phyloP scores from a whole-genome alignment of 2,113 vertebrate species.

The Plecotus auritus region DNA sequence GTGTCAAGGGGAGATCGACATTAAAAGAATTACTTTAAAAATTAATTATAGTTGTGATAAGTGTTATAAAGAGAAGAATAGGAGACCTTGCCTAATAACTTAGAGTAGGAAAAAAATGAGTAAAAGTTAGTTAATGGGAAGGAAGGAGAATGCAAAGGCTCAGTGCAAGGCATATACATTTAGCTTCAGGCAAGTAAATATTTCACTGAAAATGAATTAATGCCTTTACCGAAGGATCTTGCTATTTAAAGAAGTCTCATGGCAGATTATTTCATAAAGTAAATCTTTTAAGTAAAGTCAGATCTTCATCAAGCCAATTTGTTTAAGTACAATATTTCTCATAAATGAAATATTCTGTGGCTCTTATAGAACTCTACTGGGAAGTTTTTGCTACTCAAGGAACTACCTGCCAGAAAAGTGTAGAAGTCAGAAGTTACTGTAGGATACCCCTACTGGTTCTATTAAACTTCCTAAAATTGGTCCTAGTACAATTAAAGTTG shows the following conservation, averaged over 20 bases:
- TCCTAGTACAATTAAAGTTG: not conserved
- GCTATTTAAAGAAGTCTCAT: conserved; percentile 34
- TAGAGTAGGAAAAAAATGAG: not conserved
- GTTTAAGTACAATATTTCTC: conserved; percentile 22
- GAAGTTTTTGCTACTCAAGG: not conserved
- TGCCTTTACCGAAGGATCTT: not conserved
- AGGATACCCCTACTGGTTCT: not conserved
- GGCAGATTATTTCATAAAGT: conserved; percentile 34
- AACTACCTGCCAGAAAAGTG: not conserved
- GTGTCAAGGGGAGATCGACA: not conserved
- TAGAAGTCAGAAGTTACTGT: conserved; percentile 3
- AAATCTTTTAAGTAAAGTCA: conserved; percentile 19
- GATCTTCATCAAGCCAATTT: not conserved
- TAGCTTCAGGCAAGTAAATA: not conserved
- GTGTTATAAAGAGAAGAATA: not conserved
- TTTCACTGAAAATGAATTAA: conserved; percentile 13
- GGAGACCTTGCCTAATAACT: not conserved
- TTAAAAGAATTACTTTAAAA: conserved; percentile 3
- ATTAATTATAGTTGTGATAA: not conserved
- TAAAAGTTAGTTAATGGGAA: not conserved
- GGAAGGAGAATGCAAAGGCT: not conserved
- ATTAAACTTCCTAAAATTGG: not conserved
- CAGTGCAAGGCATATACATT: not conserved
- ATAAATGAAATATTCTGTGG: not conserved
- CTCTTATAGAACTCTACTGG: not conserved